Conservation (phyloP, 2,113 vertebrate species). For the Sigmodon hispidus region DNA sequence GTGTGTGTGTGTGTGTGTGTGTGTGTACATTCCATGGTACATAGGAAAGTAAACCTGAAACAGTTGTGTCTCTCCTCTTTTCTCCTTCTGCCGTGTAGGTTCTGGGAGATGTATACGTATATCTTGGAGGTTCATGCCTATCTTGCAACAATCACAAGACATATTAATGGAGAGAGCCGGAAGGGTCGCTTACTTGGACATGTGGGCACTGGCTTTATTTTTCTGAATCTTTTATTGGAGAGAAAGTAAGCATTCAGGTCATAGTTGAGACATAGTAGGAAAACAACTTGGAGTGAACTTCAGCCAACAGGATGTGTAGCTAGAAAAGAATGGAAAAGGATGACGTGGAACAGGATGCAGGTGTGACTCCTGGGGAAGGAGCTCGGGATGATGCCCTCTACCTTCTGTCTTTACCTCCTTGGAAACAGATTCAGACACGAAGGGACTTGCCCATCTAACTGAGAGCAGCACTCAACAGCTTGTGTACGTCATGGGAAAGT, state of each 20-base stretch:
- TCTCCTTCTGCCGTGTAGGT: not conserved
- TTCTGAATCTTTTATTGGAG: constrained; percentile 41
- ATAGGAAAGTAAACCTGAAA: not conserved
- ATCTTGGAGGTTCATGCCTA: not conserved
- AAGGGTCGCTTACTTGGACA: not conserved
- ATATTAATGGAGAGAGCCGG: not conserved
- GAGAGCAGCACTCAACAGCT: not conserved
- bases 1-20: not conserved
- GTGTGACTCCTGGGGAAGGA: not conserved
- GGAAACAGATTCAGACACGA: constrained; percentile 29
- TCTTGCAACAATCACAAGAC: not conserved
- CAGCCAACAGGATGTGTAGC: not conserved
- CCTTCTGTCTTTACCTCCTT: not conserved
- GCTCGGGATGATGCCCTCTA: not conserved
- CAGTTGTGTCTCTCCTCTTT: not conserved
- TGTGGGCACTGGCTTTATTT: not conserved
- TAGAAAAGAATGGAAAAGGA: not conserved
- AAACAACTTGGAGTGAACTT: not conserved
- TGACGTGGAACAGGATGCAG: not conserved
- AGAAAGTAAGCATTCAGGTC: constrained; percentile 37
- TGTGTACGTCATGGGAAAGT: not conserved
- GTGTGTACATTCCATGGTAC: not conserved
- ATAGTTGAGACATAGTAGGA: not conserved
- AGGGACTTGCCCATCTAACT: not conserved
- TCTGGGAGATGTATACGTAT: not conserved